A percentile compares a stretch with the other conserved stretches of the same genome.
phyloP scores from a whole-genome alignment of 2,888 invertebrate genomes.

The Drosophila bunnanda region DNA sequence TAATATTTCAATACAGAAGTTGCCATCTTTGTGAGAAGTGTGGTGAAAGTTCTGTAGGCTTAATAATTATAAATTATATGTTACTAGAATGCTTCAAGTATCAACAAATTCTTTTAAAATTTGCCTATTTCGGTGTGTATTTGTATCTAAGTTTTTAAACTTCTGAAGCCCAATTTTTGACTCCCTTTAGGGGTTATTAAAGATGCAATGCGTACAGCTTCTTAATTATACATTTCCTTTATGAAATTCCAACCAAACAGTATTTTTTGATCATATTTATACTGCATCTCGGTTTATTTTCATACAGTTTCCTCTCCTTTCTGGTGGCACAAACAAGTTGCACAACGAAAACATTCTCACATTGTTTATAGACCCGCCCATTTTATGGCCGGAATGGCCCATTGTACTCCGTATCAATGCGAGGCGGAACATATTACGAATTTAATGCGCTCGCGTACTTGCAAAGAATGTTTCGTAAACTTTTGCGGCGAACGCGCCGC shows the following conservation, averaged over 20 bases:
- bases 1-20: not conserved
- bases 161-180: too few relatives aligned
- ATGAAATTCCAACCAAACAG: too few relatives aligned
- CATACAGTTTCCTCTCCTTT: not conserved
- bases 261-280: too few relatives aligned
- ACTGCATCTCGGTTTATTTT: not conserved
- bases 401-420: constrained; percentile 54
- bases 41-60: not conserved
- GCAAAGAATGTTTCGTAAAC: constrained; percentile 66
- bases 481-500: constrained; percentile 65
- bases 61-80: not conserved
- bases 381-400: constrained; percentile 33
- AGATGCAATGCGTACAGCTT: too few relatives aligned
- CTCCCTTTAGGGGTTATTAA: too few relatives aligned
- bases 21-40: not conserved
- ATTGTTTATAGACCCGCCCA: constrained; percentile 28
- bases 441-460: constrained; percentile 76
- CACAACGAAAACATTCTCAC: not conserved
- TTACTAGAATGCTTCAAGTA: too few relatives aligned
- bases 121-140: too few relatives aligned
- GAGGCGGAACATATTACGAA: constrained; percentile 76
- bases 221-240: too few relatives aligned
- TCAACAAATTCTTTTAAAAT: too few relatives aligned
- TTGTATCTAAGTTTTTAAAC: too few relatives aligned
- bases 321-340: not conserved